A percentile compares a stretch with the other conserved stretches of the same genome.
These are phyloP conservation scores for Dicyrtoma fusca DNA, from an alignment of 2,888 invertebrate species.

Conservation along the genomic window DNA sequence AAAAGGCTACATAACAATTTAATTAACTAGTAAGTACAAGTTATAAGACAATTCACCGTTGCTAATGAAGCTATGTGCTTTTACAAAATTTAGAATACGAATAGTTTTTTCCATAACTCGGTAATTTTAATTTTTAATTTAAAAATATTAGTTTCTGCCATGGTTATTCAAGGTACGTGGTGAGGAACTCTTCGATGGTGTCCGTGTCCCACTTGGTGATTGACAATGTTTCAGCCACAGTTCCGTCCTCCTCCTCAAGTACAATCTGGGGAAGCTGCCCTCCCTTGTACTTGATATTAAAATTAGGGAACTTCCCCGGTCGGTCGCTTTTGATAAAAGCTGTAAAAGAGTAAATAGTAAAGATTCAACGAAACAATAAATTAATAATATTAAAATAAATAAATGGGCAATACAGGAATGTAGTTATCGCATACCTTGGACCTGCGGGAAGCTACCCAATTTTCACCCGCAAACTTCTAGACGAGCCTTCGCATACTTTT, in stretches of 20 bases:
- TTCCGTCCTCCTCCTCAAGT: conserved; percentile 60
- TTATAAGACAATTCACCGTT: no score
- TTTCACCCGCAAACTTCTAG: conserved; percentile 98
- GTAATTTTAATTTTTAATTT: no score
- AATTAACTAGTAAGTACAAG: no score
- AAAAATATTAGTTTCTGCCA: no score
- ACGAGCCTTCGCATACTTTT: conserved; percentile 86
- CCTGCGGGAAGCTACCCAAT: conserved; percentile 94
- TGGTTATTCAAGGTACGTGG: conserved; percentile 74
- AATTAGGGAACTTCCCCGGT: conserved; percentile 85
- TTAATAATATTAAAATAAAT: background rate
- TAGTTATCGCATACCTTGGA: no score
- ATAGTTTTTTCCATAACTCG: no score
- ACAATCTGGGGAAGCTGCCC: conserved; percentile 94
- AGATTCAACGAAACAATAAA: background rate
- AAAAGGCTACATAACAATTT: no score
- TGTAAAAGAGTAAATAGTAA: conserved; percentile 57
- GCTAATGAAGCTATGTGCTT: no score
- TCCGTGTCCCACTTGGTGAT: conserved; percentile 99
- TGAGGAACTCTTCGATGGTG: conserved; percentile 93
- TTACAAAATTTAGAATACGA: no score
- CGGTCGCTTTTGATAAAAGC: conserved; percentile 95
- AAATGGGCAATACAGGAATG: no score
- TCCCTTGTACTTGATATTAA: conserved; percentile 83
- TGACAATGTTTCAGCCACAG: conserved; percentile 65